Conservation (phyloP, 2,888 invertebrate species). For the Protonemura montana region DNA sequence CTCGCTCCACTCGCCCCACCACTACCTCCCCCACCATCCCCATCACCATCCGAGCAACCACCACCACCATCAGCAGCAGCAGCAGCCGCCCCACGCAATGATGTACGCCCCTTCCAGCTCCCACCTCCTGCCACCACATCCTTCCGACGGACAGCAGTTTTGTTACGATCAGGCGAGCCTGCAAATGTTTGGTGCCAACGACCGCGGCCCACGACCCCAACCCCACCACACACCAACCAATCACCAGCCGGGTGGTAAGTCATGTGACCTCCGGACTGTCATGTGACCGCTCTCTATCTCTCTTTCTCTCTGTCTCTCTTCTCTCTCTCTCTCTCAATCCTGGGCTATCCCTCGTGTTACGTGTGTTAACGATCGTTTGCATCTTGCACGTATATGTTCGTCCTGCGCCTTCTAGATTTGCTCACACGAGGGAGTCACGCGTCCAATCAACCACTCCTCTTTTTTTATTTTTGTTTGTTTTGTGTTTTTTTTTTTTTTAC, state of each 20-base stretch:
- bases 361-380: slow-evolving; percentile 38
- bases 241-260: slow-evolving; percentile 62
- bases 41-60: slow-evolving; percentile 58
- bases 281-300: slow-evolving; percentile 58
- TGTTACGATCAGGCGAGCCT: slow-evolving; percentile 67
- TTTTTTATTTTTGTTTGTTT: slow-evolving; percentile 30
- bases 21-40: slow-evolving; percentile 62
- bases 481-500: slow-evolving; percentile 38
- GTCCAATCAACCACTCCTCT: background rate
- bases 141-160: slow-evolving; percentile 64
- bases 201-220: slow-evolving; percentile 49
- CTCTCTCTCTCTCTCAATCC: slow-evolving; percentile 44
- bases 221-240: slow-evolving; percentile 54
- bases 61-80: slow-evolving; percentile 59
- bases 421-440: slow-evolving; percentile 35
- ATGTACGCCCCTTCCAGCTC: slow-evolving; percentile 58
- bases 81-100: slow-evolving; percentile 57
- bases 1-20: slow-evolving; percentile 60
- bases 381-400: slow-evolving; percentile 46
- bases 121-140: slow-evolving; percentile 56
- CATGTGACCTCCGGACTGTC: slow-evolving; percentile 60
- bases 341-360: slow-evolving; percentile 45
- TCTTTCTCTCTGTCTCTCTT: slow-evolving; percentile 42
- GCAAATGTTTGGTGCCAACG: slow-evolving; percentile 57
- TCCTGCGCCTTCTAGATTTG: slow-evolving; percentile 28